Conservation (phyloP, 92 coral and sea anemone species). For the Palythoa caribaeorum region DNA sequence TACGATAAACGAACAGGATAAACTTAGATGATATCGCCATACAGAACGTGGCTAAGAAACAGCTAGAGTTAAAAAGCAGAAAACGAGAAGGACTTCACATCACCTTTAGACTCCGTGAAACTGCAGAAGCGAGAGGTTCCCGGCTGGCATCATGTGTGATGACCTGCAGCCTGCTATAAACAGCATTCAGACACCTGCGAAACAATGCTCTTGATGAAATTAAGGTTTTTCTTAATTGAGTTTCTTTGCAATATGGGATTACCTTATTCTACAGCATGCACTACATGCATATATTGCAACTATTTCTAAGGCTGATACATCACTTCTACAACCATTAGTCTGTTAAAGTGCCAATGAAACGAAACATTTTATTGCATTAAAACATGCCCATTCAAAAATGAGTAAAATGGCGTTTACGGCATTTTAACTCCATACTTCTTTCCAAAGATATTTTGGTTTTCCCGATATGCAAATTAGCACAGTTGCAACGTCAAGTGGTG, state of each 20-base stretch:
- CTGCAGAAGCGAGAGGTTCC: slow-evolving; percentile 32
- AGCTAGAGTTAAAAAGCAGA: no score
- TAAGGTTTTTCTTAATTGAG: neutral
- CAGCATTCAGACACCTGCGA: slow-evolving; percentile 34
- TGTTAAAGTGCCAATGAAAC: no score
- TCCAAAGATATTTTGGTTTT: no score
- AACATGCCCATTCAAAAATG: no score
- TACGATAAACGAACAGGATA: neutral
- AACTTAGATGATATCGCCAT: neutral
- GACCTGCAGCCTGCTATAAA: slow-evolving; percentile 32
- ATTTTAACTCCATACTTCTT: no score
- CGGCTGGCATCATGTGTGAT: slow-evolving; percentile 35
- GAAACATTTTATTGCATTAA: no score
- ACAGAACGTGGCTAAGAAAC: neutral
- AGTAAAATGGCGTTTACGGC: no score
- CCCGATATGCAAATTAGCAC: no score
- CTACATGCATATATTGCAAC: no score
- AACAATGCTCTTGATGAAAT: neutral
- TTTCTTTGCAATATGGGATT: neutral
- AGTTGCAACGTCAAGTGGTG: no score
- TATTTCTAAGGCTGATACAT: no score
- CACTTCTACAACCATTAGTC: no score
- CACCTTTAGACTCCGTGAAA: slow-evolving; percentile 40
- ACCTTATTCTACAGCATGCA: neutral
- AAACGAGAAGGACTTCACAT: neutral